A percentile compares a stretch with the other conserved stretches of the same genome.
Conservation (phyloP, 2,797 vertebrate species). For the Heliangelus exortis region DNA sequence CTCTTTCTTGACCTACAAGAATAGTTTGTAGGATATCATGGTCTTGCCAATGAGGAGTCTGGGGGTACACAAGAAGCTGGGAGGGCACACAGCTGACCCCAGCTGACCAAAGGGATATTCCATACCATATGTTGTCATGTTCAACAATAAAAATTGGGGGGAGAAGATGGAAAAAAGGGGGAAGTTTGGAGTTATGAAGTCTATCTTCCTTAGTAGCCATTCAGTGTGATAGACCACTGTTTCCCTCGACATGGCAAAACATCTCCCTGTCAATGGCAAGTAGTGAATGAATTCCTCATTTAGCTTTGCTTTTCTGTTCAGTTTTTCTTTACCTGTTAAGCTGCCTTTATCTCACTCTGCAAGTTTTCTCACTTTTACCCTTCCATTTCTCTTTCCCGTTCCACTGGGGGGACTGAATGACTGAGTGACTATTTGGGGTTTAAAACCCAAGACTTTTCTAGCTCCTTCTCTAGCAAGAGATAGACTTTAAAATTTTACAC, state of each 20-base stretch:
- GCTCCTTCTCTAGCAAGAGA: not conserved
- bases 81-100: not conserved
- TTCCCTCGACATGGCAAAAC: no score
- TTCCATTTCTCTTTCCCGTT: not conserved
- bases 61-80: not conserved
- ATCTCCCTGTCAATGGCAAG: not conserved
- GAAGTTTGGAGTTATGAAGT: no score
- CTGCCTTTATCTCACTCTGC: not conserved
- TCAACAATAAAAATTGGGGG: no score
- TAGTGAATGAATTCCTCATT: not conserved
- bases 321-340: not conserved
- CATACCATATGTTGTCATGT: no score
- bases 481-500: not conserved
- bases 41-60: not conserved
- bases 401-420: not conserved
- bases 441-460: not conserved
- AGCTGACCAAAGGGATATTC: no score
- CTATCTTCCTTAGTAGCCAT: no score
- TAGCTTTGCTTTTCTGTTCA: not conserved
- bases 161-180: no score
- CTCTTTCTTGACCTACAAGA: no score
- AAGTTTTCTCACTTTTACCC: not conserved
- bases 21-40: no score
- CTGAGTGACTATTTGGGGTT: not conserved
- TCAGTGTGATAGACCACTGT: no score